These are phyloP conservation scores for Lithophane ornitopus DNA, from an alignment of 2,888 invertebrate genomes.

Conservation along the genomic window DNA sequence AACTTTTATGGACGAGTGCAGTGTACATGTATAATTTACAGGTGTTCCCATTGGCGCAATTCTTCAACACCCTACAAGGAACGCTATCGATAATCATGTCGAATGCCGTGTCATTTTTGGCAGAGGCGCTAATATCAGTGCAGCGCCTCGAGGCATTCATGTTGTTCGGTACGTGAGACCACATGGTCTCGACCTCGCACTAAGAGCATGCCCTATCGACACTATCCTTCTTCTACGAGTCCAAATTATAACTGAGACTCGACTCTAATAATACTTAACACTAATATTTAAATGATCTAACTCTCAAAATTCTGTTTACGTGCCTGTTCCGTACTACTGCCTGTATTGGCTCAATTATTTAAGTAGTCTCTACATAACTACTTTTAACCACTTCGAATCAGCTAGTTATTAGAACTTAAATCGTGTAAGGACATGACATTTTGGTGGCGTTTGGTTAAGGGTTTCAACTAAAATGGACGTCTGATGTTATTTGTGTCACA, in stretches of 20 bases:
- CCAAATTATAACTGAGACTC: constrained; percentile 74
- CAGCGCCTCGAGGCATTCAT: constrained; percentile 91
- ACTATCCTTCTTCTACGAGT: constrained; percentile 69
- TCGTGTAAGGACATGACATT: constrained; percentile 10
- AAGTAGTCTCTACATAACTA: constrained; percentile 24
- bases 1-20: constrained; percentile 34
- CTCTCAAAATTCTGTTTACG: constrained; percentile 18
- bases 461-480: constrained; percentile 7
- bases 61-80: constrained; percentile 92
- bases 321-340: not conserved
- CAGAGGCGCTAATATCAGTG: constrained; percentile 91
- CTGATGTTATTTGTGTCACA: constrained; percentile 1
- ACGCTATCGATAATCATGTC: constrained; percentile 92
- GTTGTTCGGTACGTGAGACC: constrained; percentile 87
- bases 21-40: constrained; percentile 77
- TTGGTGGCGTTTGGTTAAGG: constrained; percentile 25
- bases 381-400: constrained; percentile 13
- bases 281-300: constrained; percentile 37
- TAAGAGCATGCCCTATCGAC: constrained; percentile 55
- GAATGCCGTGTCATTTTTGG: constrained; percentile 90
- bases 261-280: constrained; percentile 65
- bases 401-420: constrained; percentile 24
- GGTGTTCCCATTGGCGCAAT: constrained; percentile 92
- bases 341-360: constrained; percentile 4
- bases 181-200: constrained; percentile 61